A percentile compares a stretch with the other conserved stretches of the same genome.
Conservation (phyloP, 1,140 invertebrate genomes). For the Kradibia gibbosae region DNA sequence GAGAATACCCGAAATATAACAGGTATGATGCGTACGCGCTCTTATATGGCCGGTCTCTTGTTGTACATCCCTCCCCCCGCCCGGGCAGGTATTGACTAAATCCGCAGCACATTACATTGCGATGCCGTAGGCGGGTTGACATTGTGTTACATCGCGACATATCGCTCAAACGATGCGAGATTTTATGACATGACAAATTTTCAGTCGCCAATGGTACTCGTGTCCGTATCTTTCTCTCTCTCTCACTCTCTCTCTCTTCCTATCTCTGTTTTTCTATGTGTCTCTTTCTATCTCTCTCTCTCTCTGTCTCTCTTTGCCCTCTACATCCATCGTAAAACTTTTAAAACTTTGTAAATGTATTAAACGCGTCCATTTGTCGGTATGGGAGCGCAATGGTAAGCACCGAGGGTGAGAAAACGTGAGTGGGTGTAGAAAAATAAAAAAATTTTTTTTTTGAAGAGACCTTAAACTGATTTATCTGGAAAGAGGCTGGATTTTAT, state of each 20-base stretch:
- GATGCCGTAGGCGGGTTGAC: slow-evolving; percentile 52
- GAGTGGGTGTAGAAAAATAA: slow-evolving; percentile 1
- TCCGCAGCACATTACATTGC: slow-evolving; percentile 61
- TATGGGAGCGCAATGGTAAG: neutral
- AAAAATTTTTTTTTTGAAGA: slow-evolving; percentile 2
- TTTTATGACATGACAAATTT: slow-evolving; percentile 50
- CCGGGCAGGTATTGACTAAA: slow-evolving; percentile 60
- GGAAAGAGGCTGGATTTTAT: neutral
- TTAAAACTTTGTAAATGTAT: slow-evolving; percentile 37
- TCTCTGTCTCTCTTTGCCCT: no score
- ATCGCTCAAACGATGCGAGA: slow-evolving; percentile 49
- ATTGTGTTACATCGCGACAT: slow-evolving; percentile 47
- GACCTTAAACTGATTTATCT: slow-evolving; percentile 17
- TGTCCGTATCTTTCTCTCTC: neutral
- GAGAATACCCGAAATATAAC: neutral
- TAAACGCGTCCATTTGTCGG: slow-evolving; percentile 23
- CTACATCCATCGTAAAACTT: slow-evolving; percentile 37
- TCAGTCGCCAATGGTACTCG: slow-evolving; percentile 2
- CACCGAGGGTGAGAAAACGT: neutral
- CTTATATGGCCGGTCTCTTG: neutral
- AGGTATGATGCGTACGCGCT: neutral
- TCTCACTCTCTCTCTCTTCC: neutral
- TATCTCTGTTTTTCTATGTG: no score
- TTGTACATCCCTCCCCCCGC: neutral
- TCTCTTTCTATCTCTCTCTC: no score